Evolutionary conservation across 1,140 invertebrate species (phyloP), one percentile per base, ranked within the genome.

Genomic region (Pseudachorutes palmiensis): DNA sequence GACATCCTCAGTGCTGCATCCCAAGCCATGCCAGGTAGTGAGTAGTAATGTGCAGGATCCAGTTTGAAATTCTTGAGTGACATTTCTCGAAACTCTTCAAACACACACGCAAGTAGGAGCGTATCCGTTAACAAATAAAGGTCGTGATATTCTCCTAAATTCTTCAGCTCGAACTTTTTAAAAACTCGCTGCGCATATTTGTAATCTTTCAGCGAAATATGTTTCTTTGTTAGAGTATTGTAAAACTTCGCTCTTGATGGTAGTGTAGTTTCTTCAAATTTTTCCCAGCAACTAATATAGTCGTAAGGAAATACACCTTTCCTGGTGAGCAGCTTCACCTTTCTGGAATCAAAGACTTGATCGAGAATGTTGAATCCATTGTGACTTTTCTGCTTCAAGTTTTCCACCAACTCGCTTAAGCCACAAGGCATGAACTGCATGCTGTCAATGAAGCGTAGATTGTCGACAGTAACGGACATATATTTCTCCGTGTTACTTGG

Each of bases 11-110:
- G 49, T 22, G 71, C 63, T 33, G 72, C 74, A 74, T 75, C 72
- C 65, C 55, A 76, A 32, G 74, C 55, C 14, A 78, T 70, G 2
- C 74, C 75, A 3, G 72, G 74, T 0, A 69, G 14, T 5, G 71
- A 73, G 60, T 71, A 77, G 68, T 75, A 78, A 48, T 72, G 68
- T 3, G 67, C 64, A 0, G 75, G 74, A 68, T 77, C 76, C 36
- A 74, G 49, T 32, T 41, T 51, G 51, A 69, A 73, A 55, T 59
- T 33, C 55, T 30, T 29, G 1, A 72, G 30, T 29, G 28, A 9
- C 36, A 64, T 28, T 28, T 60, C 30, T 45, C 70, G 30, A 71
- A 70, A 78, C 49, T 75, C 71, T 69, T 78, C 76, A 64, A 78
- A 76, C 2, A 77, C 70, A 64, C 72, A 72, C 12, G 72, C 72